Conservation (phyloP, 2,888 invertebrate species). For the Atethmia centrago region DNA sequence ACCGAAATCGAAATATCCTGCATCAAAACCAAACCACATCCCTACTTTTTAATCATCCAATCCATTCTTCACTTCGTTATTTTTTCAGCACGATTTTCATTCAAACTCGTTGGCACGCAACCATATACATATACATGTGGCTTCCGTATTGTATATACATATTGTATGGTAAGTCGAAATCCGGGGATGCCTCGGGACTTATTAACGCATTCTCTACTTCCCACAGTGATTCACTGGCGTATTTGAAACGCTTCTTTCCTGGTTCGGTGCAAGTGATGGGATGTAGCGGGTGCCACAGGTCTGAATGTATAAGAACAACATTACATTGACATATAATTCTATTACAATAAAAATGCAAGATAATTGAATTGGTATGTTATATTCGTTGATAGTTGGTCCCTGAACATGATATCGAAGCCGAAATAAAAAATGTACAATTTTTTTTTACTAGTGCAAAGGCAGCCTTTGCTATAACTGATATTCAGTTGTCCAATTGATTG, state of each 20-base stretch:
- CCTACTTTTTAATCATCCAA: slow-evolving; percentile 50
- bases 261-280: slow-evolving; percentile 62
- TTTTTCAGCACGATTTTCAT: slow-evolving; percentile 44
- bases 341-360: too few relatives aligned
- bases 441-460: too few relatives aligned
- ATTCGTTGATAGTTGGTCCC: not conserved
- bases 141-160: slow-evolving; percentile 52
- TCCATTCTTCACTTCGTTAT: slow-evolving; percentile 35
- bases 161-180: slow-evolving; percentile 68
- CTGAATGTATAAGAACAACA: not conserved
- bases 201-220: slow-evolving; percentile 86
- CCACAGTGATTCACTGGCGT: slow-evolving; percentile 85
- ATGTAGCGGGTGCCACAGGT: slow-evolving; percentile 39
- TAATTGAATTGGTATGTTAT: not conserved
- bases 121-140: slow-evolving; percentile 20
- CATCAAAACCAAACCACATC: not conserved
- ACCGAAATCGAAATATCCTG: not conserved
- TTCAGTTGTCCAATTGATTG: not conserved
- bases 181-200: slow-evolving; percentile 79
- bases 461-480: too few relatives aligned
- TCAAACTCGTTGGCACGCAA: slow-evolving; percentile 4
- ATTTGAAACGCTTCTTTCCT: slow-evolving; percentile 82
- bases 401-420: not conserved
- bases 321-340: not conserved
- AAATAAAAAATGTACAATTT: not conserved